Percentiles rank a stretch among this genome's conserved stretches.
These are phyloP conservation scores for Drosophila algonquin DNA, from an alignment of 2,888 invertebrate species.

Conservation along the genomic window DNA sequence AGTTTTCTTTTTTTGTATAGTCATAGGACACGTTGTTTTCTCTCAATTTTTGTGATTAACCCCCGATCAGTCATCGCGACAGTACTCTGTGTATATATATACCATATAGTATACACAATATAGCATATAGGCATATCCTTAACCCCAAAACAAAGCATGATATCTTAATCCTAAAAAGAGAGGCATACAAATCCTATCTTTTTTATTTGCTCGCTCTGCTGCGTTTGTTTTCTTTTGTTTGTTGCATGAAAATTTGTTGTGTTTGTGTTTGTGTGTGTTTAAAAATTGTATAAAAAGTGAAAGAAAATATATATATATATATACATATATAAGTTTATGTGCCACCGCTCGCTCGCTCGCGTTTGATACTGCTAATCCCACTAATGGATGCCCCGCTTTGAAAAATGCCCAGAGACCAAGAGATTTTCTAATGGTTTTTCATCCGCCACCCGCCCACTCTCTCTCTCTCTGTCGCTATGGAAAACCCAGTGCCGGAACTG, in stretches of 20 bases:
- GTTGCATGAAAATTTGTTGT: neutral
- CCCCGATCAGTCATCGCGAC: slow-evolving; percentile 4
- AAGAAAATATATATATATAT: neutral
- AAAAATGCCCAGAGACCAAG: slow-evolving; percentile 45
- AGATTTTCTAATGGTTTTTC: slow-evolving; percentile 66
- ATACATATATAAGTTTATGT: neutral
- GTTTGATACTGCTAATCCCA: slow-evolving; percentile 63
- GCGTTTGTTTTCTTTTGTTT: slow-evolving; percentile 12
- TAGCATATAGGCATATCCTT: neutral
- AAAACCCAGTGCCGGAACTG: slow-evolving; percentile 74
- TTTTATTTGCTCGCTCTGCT: neutral
- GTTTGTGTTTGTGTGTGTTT: neutral
- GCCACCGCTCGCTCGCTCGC: neutral
- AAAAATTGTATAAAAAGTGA: neutral
- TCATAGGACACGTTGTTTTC: slow-evolving; percentile 56
- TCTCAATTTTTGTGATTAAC: slow-evolving; percentile 54
- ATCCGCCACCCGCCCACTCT: slow-evolving; percentile 32
- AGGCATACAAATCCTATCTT: neutral
- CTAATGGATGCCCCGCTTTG: slow-evolving; percentile 68
- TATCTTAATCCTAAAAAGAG: neutral
- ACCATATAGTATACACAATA: neutral
- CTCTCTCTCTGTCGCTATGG: neutral
- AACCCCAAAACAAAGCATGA: neutral
- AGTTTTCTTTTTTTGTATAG: slow-evolving; percentile 33
- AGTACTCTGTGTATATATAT: slow-evolving; percentile 1